Percentiles rank a stretch among this genome's conserved stretches.
Evolutionary conservation across 2,888 invertebrate genomes (phyloP).

Genomic region (Plebejus argus): DNA sequence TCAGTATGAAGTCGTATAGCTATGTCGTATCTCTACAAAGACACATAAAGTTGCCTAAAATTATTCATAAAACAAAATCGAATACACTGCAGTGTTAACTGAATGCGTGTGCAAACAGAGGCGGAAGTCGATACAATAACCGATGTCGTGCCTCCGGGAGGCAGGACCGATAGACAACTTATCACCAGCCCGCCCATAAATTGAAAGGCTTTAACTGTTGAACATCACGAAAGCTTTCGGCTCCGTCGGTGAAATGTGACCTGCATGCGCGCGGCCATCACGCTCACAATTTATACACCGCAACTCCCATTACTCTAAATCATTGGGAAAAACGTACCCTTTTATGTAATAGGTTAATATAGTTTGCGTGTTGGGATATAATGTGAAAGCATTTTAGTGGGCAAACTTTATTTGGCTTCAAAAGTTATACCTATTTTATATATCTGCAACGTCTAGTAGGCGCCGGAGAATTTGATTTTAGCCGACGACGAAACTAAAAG

Average conservation of each 20-base stretch:
- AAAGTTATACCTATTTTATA: background rate
- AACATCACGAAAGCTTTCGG: slow-evolving; percentile 40
- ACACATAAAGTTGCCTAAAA: too few species aligned
- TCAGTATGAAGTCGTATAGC: too few species aligned
- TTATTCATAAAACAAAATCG: too few species aligned
- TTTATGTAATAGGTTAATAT: slow-evolving; percentile 20
- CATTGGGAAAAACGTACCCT: slow-evolving; percentile 27
- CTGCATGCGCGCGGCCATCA: slow-evolving; percentile 34
- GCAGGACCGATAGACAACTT: slow-evolving; percentile 35
- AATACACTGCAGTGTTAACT: background rate
- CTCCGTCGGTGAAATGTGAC: slow-evolving; percentile 39
- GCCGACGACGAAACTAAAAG: too few species aligned
- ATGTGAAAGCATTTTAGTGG: background rate
- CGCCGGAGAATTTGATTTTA: too few species aligned
- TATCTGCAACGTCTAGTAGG: too few species aligned
- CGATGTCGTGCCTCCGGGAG: slow-evolving; percentile 2
- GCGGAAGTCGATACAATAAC: slow-evolving; percentile 12
- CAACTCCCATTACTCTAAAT: slow-evolving; percentile 22
- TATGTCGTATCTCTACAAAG: too few species aligned
- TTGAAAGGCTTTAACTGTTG: slow-evolving; percentile 41
- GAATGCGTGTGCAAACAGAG: background rate
- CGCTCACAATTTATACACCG: slow-evolving; percentile 27
- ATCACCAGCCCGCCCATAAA: slow-evolving; percentile 40
- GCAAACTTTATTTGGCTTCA: background rate
- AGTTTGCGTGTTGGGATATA: background rate